Base-by-base conservation (phyloP, 2,888 invertebrate species). In the Callyntrura guangdongensis region DNA sequence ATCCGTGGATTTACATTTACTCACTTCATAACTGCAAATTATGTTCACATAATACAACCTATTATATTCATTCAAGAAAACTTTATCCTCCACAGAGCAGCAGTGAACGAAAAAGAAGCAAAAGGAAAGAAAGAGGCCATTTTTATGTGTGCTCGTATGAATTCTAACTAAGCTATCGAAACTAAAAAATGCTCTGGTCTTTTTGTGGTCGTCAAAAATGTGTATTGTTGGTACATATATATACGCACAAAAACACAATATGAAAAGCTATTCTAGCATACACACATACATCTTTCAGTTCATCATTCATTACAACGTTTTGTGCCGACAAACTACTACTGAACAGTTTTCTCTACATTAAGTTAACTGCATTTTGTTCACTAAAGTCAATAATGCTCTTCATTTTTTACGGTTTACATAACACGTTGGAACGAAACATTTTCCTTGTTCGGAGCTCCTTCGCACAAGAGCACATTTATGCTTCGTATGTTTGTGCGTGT, bases 371-470 rank as follows among this genome's bases (percentile, higher is more conserved):
- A 17, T 14, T 74, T 72, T 72, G 61, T 64, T 86, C 69, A 81
- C 64, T 67, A 17, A n/a, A 87, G 67, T 87, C 87, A 87, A 87
- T 88, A 88, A 82, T 88, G 20, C 47, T 82, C 61, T 49, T 69
- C 53, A 49, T 81, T 88, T 88, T 88, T 82, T 88, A 82, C 77
- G 69, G 56, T 82, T 64, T 45, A 14, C 25, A 45, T 45, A 36
- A 6, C 82, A 64, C 59, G 59, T 59, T 81, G 9, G 82, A 45
- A 64, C 47, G 45, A 6, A 36, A 36, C 36, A 36, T 36, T 36
- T 36, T 36, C 36, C 36, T 36, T 36, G 36, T 36, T 36, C 36
- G 36, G 36, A 4, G 36, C 6, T 36, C 20, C 22, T 64, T 82
- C 8, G 27, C 20, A 17, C 1, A n/a, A 45, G 17, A 17, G 8